Conservation (phyloP, 2,113 vertebrate species). For the Daboia siamensis region DNA sequence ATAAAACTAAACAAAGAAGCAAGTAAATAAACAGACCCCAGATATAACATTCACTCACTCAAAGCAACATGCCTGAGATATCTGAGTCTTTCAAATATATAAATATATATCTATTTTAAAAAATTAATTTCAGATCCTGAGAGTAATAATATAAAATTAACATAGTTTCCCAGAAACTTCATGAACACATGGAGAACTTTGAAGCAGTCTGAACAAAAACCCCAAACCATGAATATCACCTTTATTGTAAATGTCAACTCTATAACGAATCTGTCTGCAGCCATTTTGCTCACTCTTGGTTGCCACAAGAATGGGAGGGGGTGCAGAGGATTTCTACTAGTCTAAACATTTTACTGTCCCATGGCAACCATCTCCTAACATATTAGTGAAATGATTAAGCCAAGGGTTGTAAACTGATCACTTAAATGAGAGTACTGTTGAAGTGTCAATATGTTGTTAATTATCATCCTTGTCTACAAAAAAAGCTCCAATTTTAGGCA, state of each 20-base stretch:
- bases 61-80: neutral
- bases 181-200: neutral
- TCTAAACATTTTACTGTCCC: no score
- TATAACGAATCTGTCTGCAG: no score
- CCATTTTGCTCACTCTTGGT: no score
- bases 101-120: neutral
- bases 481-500: accelerated
- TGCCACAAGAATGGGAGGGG: no score
- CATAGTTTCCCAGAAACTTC: neutral
- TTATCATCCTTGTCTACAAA: neutral
- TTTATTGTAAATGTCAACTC: neutral
- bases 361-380: neutral
- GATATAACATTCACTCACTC: neutral
- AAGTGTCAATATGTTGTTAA: neutral
- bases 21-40: neutral
- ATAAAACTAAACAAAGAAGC: neutral
- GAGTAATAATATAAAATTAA: neutral
- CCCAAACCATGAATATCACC: neutral
- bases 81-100: neutral
- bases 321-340: no score
- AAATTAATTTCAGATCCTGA: neutral
- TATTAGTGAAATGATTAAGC: neutral
- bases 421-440: neutral
- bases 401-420: neutral
- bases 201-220: neutral